phyloP scores from a whole-genome alignment of 2,888 invertebrate genomes.

The Xanthorhoe spadicearia region DNA sequence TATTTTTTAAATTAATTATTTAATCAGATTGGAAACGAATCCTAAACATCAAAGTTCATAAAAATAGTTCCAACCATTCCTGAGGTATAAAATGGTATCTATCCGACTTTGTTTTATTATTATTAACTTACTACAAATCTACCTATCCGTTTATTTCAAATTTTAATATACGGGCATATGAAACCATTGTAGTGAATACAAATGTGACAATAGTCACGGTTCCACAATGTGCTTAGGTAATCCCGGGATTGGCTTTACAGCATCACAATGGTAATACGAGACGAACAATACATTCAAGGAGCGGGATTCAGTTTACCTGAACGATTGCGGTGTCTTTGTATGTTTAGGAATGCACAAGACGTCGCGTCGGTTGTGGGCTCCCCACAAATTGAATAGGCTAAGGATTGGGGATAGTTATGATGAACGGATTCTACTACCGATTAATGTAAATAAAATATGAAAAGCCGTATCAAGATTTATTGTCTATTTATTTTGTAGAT shows the following conservation, averaged over 20 bases:
- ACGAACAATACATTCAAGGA: constrained; percentile 16
- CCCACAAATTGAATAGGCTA: constrained; percentile 69
- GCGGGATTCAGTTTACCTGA: constrained; percentile 43
- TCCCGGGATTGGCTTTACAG: background rate
- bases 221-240: background rate
- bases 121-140: too few species aligned
- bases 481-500: too few species aligned
- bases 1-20: too few species aligned
- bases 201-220: background rate
- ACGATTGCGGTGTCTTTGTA: constrained; percentile 50
- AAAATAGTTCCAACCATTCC: too few species aligned
- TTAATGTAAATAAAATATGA: background rate
- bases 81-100: too few species aligned
- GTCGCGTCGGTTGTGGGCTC: constrained; percentile 67
- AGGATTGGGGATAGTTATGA: constrained; percentile 43
- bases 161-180: too few species aligned
- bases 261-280: constrained; percentile 20
- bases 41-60: too few species aligned
- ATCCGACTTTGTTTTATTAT: too few species aligned
- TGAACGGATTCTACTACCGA: constrained; percentile 17
- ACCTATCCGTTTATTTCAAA: background rate
- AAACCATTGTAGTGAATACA: background rate
- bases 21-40: too few species aligned
- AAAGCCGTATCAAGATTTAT: too few species aligned
- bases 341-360: constrained; percentile 78